Conservation (phyloP, 2,797 vertebrate genomes). For the Pachyuromys duprasi region DNA sequence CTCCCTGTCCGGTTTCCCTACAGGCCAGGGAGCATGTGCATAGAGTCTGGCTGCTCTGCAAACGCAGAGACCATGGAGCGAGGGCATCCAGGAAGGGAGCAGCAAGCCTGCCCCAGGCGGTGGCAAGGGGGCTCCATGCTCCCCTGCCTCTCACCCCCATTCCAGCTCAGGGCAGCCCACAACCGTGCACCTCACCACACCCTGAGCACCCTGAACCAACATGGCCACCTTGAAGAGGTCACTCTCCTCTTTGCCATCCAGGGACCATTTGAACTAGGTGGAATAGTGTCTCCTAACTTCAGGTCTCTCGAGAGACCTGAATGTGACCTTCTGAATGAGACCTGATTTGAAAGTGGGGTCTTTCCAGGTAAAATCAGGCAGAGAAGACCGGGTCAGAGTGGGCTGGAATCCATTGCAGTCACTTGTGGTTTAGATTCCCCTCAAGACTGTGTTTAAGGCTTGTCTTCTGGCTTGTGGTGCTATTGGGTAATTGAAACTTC, state of each 20-base stretch:
- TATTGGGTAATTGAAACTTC: background rate
- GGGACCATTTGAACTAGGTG: background rate
- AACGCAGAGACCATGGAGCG: background rate
- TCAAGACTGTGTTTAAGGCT: too few species aligned
- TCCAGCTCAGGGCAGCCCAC: background rate
- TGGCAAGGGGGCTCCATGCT: background rate
- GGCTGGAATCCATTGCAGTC: background rate
- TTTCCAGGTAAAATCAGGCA: background rate
- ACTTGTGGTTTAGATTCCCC: background rate
- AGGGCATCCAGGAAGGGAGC: background rate
- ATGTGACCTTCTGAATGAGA: background rate
- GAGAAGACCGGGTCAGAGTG: background rate
- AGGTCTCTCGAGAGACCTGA: background rate
- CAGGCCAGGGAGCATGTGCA: too few species aligned
- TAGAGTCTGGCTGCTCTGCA: background rate
- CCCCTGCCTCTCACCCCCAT: background rate
- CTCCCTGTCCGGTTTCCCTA: too few species aligned
- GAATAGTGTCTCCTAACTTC: background rate
- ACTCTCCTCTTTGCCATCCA: background rate
- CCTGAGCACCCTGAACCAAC: background rate
- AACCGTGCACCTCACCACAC: too few species aligned
- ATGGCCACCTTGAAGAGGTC: fast-evolving
- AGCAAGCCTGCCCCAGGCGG: background rate
- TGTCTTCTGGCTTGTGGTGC: background rate
- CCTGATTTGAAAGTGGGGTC: background rate